phyloP scores from a whole-genome alignment of 2,797 vertebrate species.

The Threskiornis aethiopicus region DNA sequence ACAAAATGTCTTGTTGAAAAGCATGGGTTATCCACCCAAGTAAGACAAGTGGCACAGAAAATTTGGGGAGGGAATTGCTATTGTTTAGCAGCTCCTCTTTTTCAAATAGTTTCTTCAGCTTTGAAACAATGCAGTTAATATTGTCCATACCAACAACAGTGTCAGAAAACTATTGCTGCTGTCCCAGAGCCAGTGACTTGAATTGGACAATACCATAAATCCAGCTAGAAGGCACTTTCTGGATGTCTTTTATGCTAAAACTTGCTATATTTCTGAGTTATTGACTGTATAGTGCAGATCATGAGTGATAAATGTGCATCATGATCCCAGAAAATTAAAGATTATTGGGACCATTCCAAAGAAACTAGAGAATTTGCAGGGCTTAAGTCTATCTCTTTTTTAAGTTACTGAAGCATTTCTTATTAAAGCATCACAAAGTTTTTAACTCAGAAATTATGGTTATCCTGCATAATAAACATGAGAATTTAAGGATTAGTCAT shows the following conservation, averaged over 20 bases:
- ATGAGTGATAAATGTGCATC: neutral
- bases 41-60: neutral
- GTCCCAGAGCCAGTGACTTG: neutral
- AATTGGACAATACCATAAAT: neutral
- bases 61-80: neutral
- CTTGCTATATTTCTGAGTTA: slow-evolving; percentile 9
- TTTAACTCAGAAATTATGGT: neutral
- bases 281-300: neutral
- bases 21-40: neutral
- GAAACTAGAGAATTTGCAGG: neutral
- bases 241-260: neutral
- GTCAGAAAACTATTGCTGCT: neutral
- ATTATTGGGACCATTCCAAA: neutral
- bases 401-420: neutral
- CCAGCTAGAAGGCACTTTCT: neutral
- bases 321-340: neutral
- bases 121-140: neutral
- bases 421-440: neutral
- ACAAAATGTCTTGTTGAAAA: neutral
- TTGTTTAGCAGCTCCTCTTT: neutral
- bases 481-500: neutral
- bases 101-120: neutral
- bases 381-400: neutral
- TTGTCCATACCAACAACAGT: neutral
- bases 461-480: neutral